Conservation (phyloP, 35 echinoderm and acorn worm species). For the Acanthaster planci region DNA sequence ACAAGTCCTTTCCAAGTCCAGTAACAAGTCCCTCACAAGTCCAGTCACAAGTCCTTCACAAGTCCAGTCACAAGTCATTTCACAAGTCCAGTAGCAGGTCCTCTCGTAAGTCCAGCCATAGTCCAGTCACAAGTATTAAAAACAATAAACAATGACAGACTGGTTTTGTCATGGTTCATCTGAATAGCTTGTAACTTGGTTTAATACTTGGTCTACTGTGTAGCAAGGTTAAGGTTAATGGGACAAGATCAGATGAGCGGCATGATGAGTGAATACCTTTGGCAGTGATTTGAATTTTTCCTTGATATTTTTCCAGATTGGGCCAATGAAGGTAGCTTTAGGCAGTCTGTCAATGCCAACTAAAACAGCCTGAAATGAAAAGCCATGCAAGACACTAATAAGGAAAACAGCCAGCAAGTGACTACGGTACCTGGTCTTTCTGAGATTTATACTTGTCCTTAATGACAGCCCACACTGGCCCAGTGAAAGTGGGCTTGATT, state of each 20-base stretch:
- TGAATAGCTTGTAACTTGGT: no score
- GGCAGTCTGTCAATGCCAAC: conserved; percentile 24
- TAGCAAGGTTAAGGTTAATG: no score
- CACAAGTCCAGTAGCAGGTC: no score
- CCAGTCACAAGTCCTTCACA: no score
- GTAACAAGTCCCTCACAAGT: no score
- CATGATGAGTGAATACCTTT: neutral
- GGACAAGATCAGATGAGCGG: neutral
- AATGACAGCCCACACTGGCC: conserved; percentile 51
- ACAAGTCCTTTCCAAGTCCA: no score
- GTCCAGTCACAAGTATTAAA: no score
- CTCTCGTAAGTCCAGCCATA: no score
- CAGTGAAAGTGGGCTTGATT: conserved; percentile 21
- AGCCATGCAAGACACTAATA: neutral
- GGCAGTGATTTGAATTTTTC: conserved; percentile 63
- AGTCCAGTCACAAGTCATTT: no score
- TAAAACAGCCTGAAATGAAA: conserved; percentile 38
- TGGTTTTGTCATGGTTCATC: no score
- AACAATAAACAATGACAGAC: no score
- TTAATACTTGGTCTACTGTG: no score
- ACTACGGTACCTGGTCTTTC: conserved; percentile 1
- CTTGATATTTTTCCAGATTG: conserved; percentile 64
- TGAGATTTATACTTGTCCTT: conserved; percentile 71
- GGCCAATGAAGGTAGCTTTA: conserved; percentile 35
- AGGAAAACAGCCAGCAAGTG: neutral